These are phyloP conservation scores for Ctenopoma kingsleyae DNA, from an alignment of 2,797 vertebrate genomes.

Conservation along the genomic window DNA sequence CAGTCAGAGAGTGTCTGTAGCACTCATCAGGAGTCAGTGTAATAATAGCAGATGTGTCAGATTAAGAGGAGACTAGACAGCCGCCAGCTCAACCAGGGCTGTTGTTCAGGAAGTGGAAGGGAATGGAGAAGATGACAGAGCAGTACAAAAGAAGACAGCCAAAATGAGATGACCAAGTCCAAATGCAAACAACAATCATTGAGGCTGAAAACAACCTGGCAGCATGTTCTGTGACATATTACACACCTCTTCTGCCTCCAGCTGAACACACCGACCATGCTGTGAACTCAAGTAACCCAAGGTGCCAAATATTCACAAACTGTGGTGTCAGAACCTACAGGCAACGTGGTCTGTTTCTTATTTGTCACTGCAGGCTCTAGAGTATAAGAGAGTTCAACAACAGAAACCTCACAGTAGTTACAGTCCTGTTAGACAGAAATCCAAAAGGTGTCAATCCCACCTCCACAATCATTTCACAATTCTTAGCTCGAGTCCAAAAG, in stretches of 20 bases:
- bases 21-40: constrained; percentile 27
- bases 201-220: constrained; percentile 8
- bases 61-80: constrained; percentile 37
- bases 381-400: not conserved
- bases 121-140: constrained; percentile 7
- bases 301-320: too few relatives aligned
- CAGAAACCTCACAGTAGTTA: not conserved
- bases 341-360: not conserved
- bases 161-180: not conserved
- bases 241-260: constrained; percentile 13
- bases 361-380: not conserved
- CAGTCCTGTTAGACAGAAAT: not conserved
- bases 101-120: constrained; percentile 20
- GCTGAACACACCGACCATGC: constrained; percentile 17
- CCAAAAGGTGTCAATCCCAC: not conserved
- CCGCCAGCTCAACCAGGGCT: constrained; percentile 40
- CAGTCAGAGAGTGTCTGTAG: constrained; percentile 30
- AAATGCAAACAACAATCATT: constrained; percentile 19
- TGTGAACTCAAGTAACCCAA: not conserved
- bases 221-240: constrained; percentile 9
- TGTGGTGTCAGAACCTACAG: not conserved
- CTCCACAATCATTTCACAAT: constrained; percentile 1
- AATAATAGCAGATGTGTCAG: constrained; percentile 64
- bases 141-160: not conserved
- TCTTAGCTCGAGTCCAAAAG: constrained; percentile 16